Base-by-base conservation (phyloP, 2,888 invertebrate species). In the Drymonia ruficornis region DNA sequence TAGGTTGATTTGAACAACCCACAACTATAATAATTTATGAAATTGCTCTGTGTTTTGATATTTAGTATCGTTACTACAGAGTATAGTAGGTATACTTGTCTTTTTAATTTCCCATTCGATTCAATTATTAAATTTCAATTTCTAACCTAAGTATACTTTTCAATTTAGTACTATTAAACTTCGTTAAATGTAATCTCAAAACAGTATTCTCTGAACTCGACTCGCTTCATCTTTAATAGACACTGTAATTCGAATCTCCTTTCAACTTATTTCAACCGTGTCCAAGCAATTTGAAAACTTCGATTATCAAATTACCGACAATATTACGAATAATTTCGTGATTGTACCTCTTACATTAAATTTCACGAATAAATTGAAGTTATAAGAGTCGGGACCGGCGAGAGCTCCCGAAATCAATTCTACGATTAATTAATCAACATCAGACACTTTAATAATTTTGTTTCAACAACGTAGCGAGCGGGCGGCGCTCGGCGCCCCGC, bases 361-460 rank as follows among this genome's bases (percentile, higher is more conserved):
- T 53, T 65, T 59, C 50, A 65, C 55, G 55, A 67, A 63, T 67
- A 69, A 65, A 67, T 66, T 63, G 50, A 64, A 68, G 57, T 59
- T 64, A 62, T 51, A 62, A 62, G 56, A 56, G 50, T 36, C 51
- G 48, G 64, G 55, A 44, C 55, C 60, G 61, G 52, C 62, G 64
- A 72, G 60, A 60, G 72, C 64, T 70, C 67, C 71, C 61, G 63
- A 78, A 76, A 78, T 76, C 75, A 78, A 76, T 79, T 75, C 68
- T 64, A 67, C 64, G 65, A 75, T 76, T 80, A 80, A 83, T 83
- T 81, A 81, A 84, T 84, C 80, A 81, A 76, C 64, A 74, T 70
- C 70, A 76, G 72, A 70, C 72, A 75, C 67, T 78, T 75, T 76
- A 75, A 75, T 77, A 65, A 78, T 76, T 80, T 79, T 73, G 74